Evolutionary conservation across 2,888 invertebrate species (phyloP), one percentile per base, ranked within the genome.

Genomic region (Antitype chi): DNA sequence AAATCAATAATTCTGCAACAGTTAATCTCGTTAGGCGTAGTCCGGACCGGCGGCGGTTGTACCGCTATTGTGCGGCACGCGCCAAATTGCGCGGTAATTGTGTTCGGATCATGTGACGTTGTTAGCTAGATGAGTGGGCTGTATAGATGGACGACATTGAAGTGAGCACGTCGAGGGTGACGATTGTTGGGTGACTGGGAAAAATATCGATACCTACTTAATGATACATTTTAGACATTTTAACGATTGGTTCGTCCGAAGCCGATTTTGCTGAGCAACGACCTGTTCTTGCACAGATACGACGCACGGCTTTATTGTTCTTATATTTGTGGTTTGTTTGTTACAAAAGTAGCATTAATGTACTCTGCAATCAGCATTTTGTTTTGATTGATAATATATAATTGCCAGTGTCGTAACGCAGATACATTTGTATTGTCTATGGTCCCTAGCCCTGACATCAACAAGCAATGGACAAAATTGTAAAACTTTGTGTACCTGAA

Each of bases 41-140:
- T 32, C 2, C 52, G 13, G 15, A 60, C 76, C 73, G 80, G 81
- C 74, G 82, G 81, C 28, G 62, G 70, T 53, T 49, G 69, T 49
- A 74, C 84, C 77, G 86, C 80, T 89, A 90, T 87, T 64, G 84
- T 81, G 57, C 90, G 92, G 90, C 93, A 93, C 94, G 94, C 91
- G 93, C 90, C 93, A 90, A 93, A 93, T 94, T 94, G 91, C 89
- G 84, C 85, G 78, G 83, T 94, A 94, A 95, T 94, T 92, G 87
- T 76, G 87, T 91, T 92, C 88, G 89, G 86, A 90, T 93, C 91
- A 92, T 92, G 90, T 90, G 92, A 90, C 89, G 90, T 89, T 89
- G 90, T 90, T 91, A 89, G 88, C 85, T 13, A 53, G 59, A 69
- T 74, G 74, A 76, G 70, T 25, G 43, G 15, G 8, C 38, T 13